Conservation (phyloP, 2,113 vertebrate species). For the Ceuthmochares aereus region DNA sequence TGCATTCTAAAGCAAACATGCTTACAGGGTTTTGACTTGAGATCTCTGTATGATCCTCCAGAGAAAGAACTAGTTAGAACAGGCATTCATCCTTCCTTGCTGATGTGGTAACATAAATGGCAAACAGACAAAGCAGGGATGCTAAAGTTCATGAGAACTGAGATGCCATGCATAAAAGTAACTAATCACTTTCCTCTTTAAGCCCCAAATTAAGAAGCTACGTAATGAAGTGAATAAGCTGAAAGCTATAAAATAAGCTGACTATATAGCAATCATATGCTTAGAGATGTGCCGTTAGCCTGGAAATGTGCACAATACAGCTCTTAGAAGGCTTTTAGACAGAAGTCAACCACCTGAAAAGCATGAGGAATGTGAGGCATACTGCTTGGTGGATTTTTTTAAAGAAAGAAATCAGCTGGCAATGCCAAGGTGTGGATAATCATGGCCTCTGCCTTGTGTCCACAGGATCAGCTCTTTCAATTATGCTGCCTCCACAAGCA, state of each 20-base stretch:
- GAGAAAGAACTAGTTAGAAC: not conserved
- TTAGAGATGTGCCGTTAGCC: not conserved
- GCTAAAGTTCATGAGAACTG: not conserved
- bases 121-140: not conserved
- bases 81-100: not conserved
- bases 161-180: not conserved
- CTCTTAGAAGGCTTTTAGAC: not conserved
- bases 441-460: not conserved
- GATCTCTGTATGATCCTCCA: not conserved
- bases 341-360: not conserved
- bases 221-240: not conserved
- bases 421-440: not conserved
- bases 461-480: not conserved
- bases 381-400: not conserved
- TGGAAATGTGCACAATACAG: not conserved
- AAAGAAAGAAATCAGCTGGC: not conserved
- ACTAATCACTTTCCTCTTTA: not conserved
- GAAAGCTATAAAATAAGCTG: not conserved
- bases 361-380: not conserved
- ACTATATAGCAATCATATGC: not conserved
- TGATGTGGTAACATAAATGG: not conserved
- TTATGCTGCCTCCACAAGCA: not conserved
- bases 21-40: not conserved
- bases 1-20: not conserved
- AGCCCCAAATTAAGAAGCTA: constrained; percentile 5